Evolutionary conservation across 2,888 invertebrate genomes (phyloP), one percentile per base, ranked within the genome.

Genomic region (Thereva nobilitata): DNA sequence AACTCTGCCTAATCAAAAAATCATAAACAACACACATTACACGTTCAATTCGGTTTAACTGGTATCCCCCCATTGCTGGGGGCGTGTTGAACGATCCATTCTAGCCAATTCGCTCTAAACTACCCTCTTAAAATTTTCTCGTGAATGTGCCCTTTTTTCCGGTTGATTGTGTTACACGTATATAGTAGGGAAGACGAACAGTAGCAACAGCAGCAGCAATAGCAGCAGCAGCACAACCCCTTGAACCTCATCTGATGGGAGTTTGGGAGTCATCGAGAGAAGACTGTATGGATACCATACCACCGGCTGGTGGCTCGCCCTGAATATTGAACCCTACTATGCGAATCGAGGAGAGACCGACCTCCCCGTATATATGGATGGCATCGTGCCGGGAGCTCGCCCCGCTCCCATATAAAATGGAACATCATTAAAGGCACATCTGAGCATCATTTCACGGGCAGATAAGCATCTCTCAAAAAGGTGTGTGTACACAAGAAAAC

Each of bases 361-460:
- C n/a, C 23, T 23, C 1, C 23, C 23, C 23, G 1, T 23, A 2
- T 1, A 23, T 23, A 23, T 23, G n/a, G n/a, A 23, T 23, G 23
- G 23, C 23, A 23, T 23, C 1, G 23, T 23, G 23, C 23, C 23
- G 23, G 23, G 23, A 23, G 23, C 23, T 23, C 23, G 23, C 23
- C 37, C 47, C 38, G 8, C 57, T 47, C 35, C 37, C 12, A 47
- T 47, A 35, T 47, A 35, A 10, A 63, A 63, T 52, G 40, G 63
- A 63, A 52, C 50, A 50, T 63, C 63, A 63, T 63, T 63, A 63
- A 63, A 63, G 52, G 42, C 63, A 52, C 63, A 63, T 59, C 57
- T 59, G 57, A 59, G 57, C 38, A 59, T 47, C 45, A 47, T 63
- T 63, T 63, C 63, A 63, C 50, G 63, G 63, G 7, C 50, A 41